A percentile compares a stretch with the other conserved stretches of the same genome.
Conservation (phyloP, 2,888 invertebrate species). For the Agrypnus murinus region DNA sequence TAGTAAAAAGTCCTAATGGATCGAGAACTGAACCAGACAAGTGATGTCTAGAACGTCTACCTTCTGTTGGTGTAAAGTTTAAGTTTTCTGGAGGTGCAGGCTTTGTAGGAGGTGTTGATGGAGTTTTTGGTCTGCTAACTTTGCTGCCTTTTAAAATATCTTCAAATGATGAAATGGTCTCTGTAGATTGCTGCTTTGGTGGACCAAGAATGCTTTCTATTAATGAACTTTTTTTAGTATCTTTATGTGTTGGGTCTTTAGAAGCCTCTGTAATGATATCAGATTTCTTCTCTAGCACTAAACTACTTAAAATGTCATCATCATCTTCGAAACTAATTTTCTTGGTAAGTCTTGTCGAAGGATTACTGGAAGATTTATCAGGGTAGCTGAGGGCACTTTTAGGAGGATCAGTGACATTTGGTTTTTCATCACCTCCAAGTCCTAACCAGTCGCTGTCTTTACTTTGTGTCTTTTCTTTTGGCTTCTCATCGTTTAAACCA, state of each 20-base stretch:
- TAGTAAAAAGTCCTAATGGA: slow-evolving; percentile 73
- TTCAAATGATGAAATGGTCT: slow-evolving; percentile 62
- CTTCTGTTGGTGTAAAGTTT: slow-evolving; percentile 57
- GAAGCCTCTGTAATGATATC: slow-evolving; percentile 44
- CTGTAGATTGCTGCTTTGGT: slow-evolving; percentile 59
- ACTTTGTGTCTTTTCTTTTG: slow-evolving; percentile 57
- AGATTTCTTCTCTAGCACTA: slow-evolving; percentile 58
- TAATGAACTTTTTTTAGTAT: slow-evolving; percentile 63
- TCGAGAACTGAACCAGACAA: slow-evolving; percentile 71
- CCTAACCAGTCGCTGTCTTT: slow-evolving; percentile 64
- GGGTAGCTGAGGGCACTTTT: slow-evolving; percentile 29
- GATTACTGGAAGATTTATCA: slow-evolving; percentile 12
- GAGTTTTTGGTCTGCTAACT: slow-evolving; percentile 44
- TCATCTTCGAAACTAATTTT: slow-evolving; percentile 65
- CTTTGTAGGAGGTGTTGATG: slow-evolving; percentile 26
- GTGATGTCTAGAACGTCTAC: slow-evolving; percentile 61
- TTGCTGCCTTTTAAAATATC: slow-evolving; percentile 66
- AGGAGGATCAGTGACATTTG: slow-evolving; percentile 37
- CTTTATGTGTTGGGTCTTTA: no score
- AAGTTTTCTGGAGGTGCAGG: slow-evolving; percentile 51
- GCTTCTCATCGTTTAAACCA: slow-evolving; percentile 57
- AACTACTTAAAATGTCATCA: slow-evolving; percentile 64
- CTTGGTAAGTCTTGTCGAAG: slow-evolving; percentile 52
- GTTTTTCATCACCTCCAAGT: slow-evolving; percentile 53
- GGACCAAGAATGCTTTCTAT: slow-evolving; percentile 66